Evolutionary conservation across 2,888 invertebrate species (phyloP), one percentile per base, ranked within the genome.

Genomic region (Camptogramma bilineatum): DNA sequence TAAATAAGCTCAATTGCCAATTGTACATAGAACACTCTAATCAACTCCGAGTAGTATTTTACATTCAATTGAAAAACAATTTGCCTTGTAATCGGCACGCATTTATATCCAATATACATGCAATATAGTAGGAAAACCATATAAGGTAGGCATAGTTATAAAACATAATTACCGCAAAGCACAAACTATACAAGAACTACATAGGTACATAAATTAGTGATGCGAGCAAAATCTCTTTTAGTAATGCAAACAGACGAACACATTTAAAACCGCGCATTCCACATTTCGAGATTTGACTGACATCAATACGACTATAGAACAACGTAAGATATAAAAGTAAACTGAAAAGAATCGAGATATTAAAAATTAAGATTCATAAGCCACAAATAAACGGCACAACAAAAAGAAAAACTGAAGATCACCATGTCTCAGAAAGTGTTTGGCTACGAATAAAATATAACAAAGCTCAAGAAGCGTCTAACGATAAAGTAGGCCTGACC

Each of bases 401-500:
- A 78, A 83, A 81, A 82, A 80, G 81, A 78, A 84, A 80, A 77
- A 71, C 71, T 76, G 72, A 47, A 64, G 64, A 73, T 73, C 69
- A 73, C 78, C 86, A 90, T 88, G 86, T 90, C 83, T 75, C 78
- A 85, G 66, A 76, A 88, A 90, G 89, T 80, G 80, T 86, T 87
- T 65, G 57, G 62, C 64, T 72, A 72, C 75, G 69, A 66, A 71
- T 73, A 65, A 73, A 76, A 72, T 73, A 72, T 79, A 77, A 79
- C 70, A 76, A 82, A 87, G 87, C 85, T 52, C n/a, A 65, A 73
- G 63, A 90, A 90, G 90, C 90, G 70, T 80, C 85, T 86, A 85
- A 81, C 82, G 81, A 76, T 76, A 77, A 83, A 79, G 74, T 73
- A 79, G 85, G 88, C 87, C 91, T 91, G 89, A 92, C 92, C 92